These are phyloP conservation scores for Micoletzkya japonica DNA, from an alignment of 2,888 invertebrate genomes.

Conservation along the genomic window DNA sequence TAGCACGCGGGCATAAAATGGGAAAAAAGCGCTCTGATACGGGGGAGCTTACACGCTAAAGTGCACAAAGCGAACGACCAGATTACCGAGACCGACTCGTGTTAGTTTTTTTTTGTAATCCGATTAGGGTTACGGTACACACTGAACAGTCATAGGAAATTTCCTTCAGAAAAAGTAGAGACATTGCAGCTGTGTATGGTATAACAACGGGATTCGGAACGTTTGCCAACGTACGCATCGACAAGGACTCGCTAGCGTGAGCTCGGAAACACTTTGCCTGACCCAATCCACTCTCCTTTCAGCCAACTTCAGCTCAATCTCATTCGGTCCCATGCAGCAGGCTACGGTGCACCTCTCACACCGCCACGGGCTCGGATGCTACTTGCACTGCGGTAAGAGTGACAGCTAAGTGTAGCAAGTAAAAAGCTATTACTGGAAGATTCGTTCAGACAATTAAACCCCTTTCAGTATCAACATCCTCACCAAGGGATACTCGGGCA, in stretches of 20 bases:
- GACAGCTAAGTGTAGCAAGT: too few relatives aligned
- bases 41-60: too few relatives aligned
- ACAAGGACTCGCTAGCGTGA: constrained; percentile 70
- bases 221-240: constrained; percentile 71
- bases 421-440: too few relatives aligned
- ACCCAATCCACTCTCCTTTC: neutral
- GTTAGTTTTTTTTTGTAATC: too few relatives aligned
- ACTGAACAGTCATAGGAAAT: too few relatives aligned
- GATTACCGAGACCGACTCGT: too few relatives aligned
- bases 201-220: constrained; percentile 76
- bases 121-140: too few relatives aligned
- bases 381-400: constrained; percentile 69
- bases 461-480: constrained; percentile 70
- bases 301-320: constrained; percentile 71
- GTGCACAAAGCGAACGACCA: neutral
- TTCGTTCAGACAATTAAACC: neutral
- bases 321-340: constrained; percentile 74
- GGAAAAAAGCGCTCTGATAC: too few relatives aligned
- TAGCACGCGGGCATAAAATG: too few relatives aligned
- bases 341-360: constrained; percentile 72
- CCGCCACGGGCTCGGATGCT: constrained; percentile 72
- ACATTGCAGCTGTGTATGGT: constrained; percentile 70
- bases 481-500: constrained; percentile 75
- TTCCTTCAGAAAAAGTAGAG: too few relatives aligned
- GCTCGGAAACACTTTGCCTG: neutral